Percentiles rank a stretch among this genome's conserved stretches.
These are phyloP conservation scores for Fregetta grallaria DNA, from an alignment of 2,113 vertebrate species.

Conservation along the genomic window DNA sequence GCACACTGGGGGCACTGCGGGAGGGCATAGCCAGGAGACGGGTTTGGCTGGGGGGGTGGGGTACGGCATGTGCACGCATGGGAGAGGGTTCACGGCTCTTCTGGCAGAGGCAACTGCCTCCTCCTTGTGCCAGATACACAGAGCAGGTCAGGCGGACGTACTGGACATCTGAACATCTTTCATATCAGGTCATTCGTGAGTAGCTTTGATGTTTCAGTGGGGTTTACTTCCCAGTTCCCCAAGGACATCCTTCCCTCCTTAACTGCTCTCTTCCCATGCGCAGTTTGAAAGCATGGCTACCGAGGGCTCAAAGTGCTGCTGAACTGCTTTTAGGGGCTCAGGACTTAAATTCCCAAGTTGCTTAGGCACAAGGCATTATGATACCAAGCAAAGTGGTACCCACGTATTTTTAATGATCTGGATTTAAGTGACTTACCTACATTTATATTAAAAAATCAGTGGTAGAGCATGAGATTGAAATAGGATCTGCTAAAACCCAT, in stretches of 20 bases:
- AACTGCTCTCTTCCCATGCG: not conserved
- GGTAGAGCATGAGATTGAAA: not conserved
- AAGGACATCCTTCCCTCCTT: not conserved
- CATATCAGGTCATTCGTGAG: fast-evolving
- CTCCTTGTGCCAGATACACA: not conserved
- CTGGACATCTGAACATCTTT: not conserved
- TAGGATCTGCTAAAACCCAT: not conserved
- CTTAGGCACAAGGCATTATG: not conserved
- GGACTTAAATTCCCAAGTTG: not conserved
- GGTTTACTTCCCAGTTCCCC: not conserved
- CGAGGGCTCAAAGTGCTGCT: not conserved
- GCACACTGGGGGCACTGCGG: not conserved
- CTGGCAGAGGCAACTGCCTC: not conserved
- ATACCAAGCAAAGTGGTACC: not conserved
- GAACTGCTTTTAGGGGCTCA: not conserved
- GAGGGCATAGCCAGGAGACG: not conserved
- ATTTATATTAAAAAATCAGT: not conserved
- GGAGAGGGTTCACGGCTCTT: not conserved
- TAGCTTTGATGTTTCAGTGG: not conserved
- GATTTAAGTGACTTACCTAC: not conserved
- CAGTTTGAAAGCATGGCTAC: not conserved
- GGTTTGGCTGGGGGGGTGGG: not conserved
- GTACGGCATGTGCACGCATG: fast-evolving
- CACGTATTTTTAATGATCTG: not conserved
- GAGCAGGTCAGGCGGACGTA: not conserved